Percentiles rank a stretch among this genome's conserved stretches.
These are phyloP conservation scores for Thrips palmi DNA, from an alignment of 1,140 invertebrate genomes.

Conservation along the genomic window DNA sequence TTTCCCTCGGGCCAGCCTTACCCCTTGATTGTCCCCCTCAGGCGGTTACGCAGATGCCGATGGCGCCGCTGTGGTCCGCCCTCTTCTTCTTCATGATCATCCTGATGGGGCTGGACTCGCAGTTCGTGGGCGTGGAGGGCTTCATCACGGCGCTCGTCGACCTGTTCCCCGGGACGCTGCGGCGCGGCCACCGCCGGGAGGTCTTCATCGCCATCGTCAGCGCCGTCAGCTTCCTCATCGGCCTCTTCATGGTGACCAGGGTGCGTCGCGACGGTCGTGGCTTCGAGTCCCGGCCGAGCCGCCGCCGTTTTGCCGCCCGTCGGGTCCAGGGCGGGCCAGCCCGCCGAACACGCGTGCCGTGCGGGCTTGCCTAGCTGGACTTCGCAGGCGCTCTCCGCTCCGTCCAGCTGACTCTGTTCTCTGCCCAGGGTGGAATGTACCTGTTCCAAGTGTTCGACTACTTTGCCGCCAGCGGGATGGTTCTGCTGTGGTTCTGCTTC, in stretches of 20 bases:
- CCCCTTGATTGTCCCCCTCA: too few species aligned
- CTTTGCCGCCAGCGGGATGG: conserved; percentile 65
- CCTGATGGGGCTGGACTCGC: conserved; percentile 52
- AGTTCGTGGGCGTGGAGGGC: conserved; percentile 43
- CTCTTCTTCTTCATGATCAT: conserved; percentile 75
- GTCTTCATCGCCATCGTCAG: conserved; percentile 39
- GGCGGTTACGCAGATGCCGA: conserved; percentile 15
- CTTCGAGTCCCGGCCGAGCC: too few species aligned
- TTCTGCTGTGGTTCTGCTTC: conserved; percentile 44
- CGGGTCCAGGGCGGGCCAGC: too few species aligned
- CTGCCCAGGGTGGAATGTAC: conserved; percentile 74
- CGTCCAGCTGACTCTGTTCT: conserved; percentile 7
- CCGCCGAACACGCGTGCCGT: too few species aligned
- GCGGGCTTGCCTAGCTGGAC: too few species aligned
- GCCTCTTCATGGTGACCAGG: conserved; percentile 48
- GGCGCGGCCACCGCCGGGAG: conserved; percentile 29
- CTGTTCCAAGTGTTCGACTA: conserved; percentile 77
- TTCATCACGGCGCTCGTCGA: conserved; percentile 42
- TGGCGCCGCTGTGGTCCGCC: conserved; percentile 14
- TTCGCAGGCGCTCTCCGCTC: too few species aligned
- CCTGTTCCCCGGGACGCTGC: conserved; percentile 32
- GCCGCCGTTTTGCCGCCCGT: too few species aligned
- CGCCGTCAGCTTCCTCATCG: conserved; percentile 38
- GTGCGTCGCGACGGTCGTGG: too few species aligned
- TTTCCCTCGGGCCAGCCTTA: too few species aligned